Percentiles rank a stretch among this genome's conserved stretches.
Evolutionary conservation across 2,113 vertebrate species (phyloP).

Genomic region (Pelecanus crispus): DNA sequence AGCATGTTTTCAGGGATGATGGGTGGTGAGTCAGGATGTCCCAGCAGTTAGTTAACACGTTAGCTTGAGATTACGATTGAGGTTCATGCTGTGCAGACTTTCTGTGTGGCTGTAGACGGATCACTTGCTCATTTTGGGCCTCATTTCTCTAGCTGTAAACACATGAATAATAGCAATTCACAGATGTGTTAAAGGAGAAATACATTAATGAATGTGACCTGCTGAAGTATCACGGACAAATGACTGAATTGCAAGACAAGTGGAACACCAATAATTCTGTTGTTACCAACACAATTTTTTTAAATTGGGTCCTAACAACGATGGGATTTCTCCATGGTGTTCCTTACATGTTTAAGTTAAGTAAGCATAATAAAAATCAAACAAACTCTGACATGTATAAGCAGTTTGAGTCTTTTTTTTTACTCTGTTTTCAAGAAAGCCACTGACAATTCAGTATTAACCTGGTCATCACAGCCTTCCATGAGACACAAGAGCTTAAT

Average conservation of each 20-base stretch:
- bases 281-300: neutral
- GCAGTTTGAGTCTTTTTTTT: neutral
- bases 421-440: neutral
- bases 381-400: neutral
- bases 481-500: neutral
- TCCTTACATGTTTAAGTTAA: neutral
- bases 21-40: neutral
- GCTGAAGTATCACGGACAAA: neutral
- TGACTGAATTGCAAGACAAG: neutral
- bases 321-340: neutral
- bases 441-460: neutral
- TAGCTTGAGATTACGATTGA: neutral
- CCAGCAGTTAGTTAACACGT: neutral
- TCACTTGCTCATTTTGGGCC: neutral
- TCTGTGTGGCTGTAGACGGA: neutral
- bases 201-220: neutral
- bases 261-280: neutral
- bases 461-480: neutral
- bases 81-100: neutral
- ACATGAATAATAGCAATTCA: neutral
- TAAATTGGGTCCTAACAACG: rapidly evolving
- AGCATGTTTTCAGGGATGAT: neutral
- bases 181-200: neutral
- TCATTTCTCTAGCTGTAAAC: neutral
- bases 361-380: neutral